Evolutionary conservation across 1,140 invertebrate species (phyloP).

Genomic region (Bombus turneri): DNA sequence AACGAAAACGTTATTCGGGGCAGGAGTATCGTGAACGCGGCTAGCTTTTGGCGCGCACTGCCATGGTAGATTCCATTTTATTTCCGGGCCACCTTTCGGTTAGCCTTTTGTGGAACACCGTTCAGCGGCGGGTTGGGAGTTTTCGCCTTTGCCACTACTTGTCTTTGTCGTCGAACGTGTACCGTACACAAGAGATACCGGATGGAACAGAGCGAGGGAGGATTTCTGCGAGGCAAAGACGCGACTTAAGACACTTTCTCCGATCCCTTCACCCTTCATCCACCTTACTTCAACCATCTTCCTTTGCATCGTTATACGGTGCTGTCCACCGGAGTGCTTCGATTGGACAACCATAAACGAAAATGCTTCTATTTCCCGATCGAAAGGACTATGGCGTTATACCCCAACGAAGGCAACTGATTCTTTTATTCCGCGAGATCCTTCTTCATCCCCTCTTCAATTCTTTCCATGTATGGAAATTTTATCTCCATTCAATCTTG

Average conservation of each 20-base stretch:
- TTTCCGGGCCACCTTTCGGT: slow-evolving; percentile 61
- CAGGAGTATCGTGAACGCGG: slow-evolving; percentile 32
- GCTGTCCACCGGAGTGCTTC: slow-evolving; percentile 36
- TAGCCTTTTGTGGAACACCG: slow-evolving; percentile 62
- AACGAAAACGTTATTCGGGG: slow-evolving; percentile 63
- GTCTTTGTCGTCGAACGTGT: slow-evolving; percentile 59
- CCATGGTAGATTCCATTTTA: slow-evolving; percentile 64
- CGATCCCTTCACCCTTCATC: not conserved
- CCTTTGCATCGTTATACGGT: slow-evolving; percentile 37
- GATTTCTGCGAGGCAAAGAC: slow-evolving; percentile 51
- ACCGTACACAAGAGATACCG: slow-evolving; percentile 44
- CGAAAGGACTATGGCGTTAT: slow-evolving; percentile 50
- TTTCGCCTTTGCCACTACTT: slow-evolving; percentile 35
- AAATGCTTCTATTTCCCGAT: slow-evolving; percentile 58
- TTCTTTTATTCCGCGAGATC: slow-evolving; percentile 36
- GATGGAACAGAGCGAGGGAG: not conserved
- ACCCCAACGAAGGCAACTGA: slow-evolving; percentile 13
- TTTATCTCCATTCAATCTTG: slow-evolving; percentile 9
- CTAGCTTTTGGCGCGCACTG: slow-evolving; percentile 58
- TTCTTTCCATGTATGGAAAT: slow-evolving; percentile 57
- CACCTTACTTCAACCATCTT: not conserved
- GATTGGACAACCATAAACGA: slow-evolving; percentile 56
- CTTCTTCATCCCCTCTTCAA: slow-evolving; percentile 22
- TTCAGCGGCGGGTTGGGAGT: slow-evolving; percentile 39
- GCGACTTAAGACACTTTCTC: slow-evolving; percentile 64